phyloP scores from a whole-genome alignment of 2,797 vertebrate genomes.

The Nasua narica region DNA sequence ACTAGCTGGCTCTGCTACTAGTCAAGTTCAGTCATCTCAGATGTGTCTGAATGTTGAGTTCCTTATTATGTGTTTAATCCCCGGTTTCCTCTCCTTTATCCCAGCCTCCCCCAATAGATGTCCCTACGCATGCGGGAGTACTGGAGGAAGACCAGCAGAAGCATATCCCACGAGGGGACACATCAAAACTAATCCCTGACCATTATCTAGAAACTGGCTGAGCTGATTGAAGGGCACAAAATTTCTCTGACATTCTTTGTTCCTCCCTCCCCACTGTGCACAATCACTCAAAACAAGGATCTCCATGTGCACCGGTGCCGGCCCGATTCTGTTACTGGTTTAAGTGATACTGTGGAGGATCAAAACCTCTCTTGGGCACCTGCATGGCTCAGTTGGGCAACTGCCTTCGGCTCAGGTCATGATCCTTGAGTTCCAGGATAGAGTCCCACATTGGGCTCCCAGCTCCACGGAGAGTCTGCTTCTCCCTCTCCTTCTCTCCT shows the following conservation, averaged over 20 bases:
- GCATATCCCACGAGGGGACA: not conserved
- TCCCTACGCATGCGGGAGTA: conserved; percentile 3
- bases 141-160: conserved; percentile 20
- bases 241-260: conserved; percentile 44
- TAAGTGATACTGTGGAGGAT: not conserved
- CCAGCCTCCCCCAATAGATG: not conserved
- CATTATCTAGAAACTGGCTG: conserved; percentile 47
- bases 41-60: not conserved
- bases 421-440: too few species aligned
- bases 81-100: conserved; percentile 40
- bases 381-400: too few species aligned
- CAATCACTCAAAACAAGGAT: conserved; percentile 48
- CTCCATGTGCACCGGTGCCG: not conserved
- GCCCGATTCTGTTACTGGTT: not conserved
- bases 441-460: too few species aligned
- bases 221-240: conserved; percentile 50
- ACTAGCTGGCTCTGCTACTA: not conserved
- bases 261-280: not conserved
- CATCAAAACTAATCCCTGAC: conserved; percentile 52
- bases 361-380: conserved; percentile 45
- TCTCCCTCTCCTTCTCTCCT: too few species aligned
- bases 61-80: not conserved
- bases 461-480: too few species aligned
- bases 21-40: not conserved
- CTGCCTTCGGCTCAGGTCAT: too few species aligned